Conservation (phyloP, 2,888 invertebrate species). For the Oasisia sp. region DNA sequence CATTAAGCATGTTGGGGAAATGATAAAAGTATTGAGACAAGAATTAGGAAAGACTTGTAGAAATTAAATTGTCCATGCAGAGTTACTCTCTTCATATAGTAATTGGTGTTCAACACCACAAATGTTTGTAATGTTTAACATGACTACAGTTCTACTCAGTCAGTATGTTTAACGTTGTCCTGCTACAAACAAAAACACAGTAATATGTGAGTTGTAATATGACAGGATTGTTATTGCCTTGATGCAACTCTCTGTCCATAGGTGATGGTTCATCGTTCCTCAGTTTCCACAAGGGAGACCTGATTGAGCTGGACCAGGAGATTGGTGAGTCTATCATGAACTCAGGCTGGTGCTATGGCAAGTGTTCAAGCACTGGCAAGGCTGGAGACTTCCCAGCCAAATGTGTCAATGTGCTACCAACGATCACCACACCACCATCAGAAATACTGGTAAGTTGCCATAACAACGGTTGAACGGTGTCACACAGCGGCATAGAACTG, state of each 20-base stretch:
- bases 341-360: constrained; percentile 68
- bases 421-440: constrained; percentile 90
- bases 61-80: no score
- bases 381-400: constrained; percentile 96
- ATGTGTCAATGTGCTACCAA: constrained; percentile 95
- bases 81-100: no score
- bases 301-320: constrained; percentile 93
- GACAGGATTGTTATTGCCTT: neutral
- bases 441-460: constrained; percentile 77
- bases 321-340: constrained; percentile 93
- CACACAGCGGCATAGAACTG: no score
- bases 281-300: constrained; percentile 93
- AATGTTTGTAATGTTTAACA: no score
- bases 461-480: neutral
- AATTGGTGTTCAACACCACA: no score
- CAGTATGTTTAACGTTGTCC: no score
- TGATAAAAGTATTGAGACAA: no score
- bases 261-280: constrained; percentile 90
- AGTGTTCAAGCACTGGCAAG: constrained; percentile 70
- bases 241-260: constrained; percentile 27
- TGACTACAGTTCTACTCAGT: no score
- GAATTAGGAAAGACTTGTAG: no score
- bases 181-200: no score
- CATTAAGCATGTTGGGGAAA: no score
- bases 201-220: no score